Evolutionary conservation across 2,113 vertebrate species (phyloP).

Genomic region (Dicerorhinus sumatrensis): DNA sequence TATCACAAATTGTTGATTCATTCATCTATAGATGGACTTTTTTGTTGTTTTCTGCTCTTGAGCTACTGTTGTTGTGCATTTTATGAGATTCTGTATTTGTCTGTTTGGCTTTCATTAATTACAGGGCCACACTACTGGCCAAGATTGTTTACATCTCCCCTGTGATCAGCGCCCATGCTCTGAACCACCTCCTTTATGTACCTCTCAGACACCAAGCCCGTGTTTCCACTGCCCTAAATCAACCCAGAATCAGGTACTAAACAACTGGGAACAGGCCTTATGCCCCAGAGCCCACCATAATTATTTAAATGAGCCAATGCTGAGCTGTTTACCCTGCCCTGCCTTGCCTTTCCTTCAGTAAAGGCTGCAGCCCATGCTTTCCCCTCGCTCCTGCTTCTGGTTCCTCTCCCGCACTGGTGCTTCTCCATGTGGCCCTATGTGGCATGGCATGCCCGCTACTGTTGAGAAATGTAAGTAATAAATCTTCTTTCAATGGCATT

Average conservation of each 20-base stretch:
- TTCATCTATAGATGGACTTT: background rate
- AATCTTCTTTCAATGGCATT: background rate
- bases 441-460: background rate
- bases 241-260: background rate
- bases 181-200: background rate
- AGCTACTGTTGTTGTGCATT: background rate
- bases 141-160: background rate
- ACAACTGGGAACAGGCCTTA: accelerated
- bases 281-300: accelerated
- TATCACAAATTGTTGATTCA: background rate
- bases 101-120: background rate
- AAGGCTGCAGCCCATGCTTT: background rate
- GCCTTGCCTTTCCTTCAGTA: background rate
- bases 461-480: background rate
- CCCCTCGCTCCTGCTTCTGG: background rate
- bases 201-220: background rate
- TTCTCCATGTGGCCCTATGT: background rate
- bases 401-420: background rate
- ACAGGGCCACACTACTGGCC: background rate
- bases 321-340: background rate
- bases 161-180: background rate
- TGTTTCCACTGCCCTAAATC: background rate
- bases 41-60: background rate
- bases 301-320: background rate
- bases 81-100: background rate